Percentiles rank a stretch among this genome's conserved stretches.
phyloP scores from a whole-genome alignment of 30 jellyfish, hydroid and myxozoan genomes.

The Pseudorhiza aurosa region DNA sequence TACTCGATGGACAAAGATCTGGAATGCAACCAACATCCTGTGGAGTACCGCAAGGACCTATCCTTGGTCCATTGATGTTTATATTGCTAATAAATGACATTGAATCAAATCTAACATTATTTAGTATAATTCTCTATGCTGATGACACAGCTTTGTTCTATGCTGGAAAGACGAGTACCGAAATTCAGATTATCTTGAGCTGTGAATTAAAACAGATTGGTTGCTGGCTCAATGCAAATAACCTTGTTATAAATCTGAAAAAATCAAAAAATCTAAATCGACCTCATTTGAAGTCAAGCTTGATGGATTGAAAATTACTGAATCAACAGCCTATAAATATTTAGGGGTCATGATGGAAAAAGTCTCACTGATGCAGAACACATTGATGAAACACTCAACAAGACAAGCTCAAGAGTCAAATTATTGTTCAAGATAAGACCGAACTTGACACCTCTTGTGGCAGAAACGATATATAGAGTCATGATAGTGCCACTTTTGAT shows the following conservation, averaged over 20 bases:
- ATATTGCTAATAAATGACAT: conserved; percentile 32
- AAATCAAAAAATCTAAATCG: conserved; percentile 16
- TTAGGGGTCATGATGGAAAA: conserved; percentile 57
- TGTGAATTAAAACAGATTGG: conserved; percentile 30
- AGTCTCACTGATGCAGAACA: conserved; percentile 26
- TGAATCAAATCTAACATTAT: neutral
- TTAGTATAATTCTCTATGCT: conserved; percentile 45
- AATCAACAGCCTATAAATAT: conserved; percentile 24
- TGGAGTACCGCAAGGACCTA: conserved; percentile 68
- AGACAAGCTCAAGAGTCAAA: conserved; percentile 31
- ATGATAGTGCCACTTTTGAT: conserved; percentile 39
- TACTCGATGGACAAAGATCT: conserved; percentile 25
- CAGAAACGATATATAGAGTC: conserved; percentile 33
- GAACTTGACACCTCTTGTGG: conserved; percentile 28
- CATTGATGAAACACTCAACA: conserved; percentile 4
- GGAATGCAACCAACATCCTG: conserved; percentile 19
- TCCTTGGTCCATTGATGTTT: conserved; percentile 43
- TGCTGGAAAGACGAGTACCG: conserved; percentile 28
- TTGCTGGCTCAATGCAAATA: conserved; percentile 46
- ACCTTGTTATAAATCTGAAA: conserved; percentile 8
- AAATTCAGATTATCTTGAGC: conserved; percentile 29
- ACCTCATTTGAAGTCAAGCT: conserved; percentile 10
- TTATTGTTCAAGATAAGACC: conserved; percentile 15
- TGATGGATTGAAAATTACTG: conserved; percentile 7
- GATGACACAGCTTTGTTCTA: conserved; percentile 52